These are phyloP conservation scores for Ecliptopera silaceata DNA, from an alignment of 2,888 invertebrate species.

Conservation along the genomic window DNA sequence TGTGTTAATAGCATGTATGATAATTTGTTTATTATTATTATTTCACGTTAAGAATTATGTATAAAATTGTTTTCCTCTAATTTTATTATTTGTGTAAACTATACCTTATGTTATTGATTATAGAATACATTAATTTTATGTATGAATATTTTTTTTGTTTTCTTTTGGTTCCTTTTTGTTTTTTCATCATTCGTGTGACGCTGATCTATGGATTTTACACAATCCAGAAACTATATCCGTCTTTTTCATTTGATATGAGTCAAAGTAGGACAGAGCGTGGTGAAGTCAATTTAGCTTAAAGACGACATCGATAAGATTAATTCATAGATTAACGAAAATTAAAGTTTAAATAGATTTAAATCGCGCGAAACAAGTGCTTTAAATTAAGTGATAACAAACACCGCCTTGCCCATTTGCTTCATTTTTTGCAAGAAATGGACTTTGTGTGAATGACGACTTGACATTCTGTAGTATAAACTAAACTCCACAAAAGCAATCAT, in stretches of 20 bases:
- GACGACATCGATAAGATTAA: conserved; percentile 14
- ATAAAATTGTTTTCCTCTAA: conserved; percentile 82
- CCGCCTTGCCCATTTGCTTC: conserved; percentile 24
- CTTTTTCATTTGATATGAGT: not conserved
- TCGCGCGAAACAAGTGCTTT: conserved; percentile 29
- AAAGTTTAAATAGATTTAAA: conserved; percentile 11
- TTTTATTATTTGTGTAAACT: conserved; percentile 82
- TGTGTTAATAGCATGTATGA: conserved; percentile 77
- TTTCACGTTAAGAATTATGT: conserved; percentile 80
- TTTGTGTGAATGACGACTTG: not conserved
- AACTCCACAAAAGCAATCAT: too few species aligned
- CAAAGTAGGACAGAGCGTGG: conserved; percentile 2
- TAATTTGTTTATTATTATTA: conserved; percentile 78
- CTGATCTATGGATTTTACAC: not conserved
- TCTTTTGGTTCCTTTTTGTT: conserved; percentile 54
- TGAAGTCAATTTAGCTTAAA: conserved; percentile 26
- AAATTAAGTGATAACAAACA: conserved; percentile 23
- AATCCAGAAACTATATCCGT: not conserved
- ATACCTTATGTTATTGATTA: conserved; percentile 82
- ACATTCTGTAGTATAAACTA: too few species aligned
- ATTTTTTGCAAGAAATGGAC: conserved; percentile 7
- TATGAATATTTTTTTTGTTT: conserved; percentile 74
- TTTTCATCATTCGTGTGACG: conserved; percentile 35
- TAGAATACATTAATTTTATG: conserved; percentile 83
- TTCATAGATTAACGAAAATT: conserved; percentile 2